A percentile compares a stretch with the other conserved stretches of the same genome.
phyloP scores from a whole-genome alignment of 2,888 invertebrate genomes.

The Acrobeloides nanus region DNA sequence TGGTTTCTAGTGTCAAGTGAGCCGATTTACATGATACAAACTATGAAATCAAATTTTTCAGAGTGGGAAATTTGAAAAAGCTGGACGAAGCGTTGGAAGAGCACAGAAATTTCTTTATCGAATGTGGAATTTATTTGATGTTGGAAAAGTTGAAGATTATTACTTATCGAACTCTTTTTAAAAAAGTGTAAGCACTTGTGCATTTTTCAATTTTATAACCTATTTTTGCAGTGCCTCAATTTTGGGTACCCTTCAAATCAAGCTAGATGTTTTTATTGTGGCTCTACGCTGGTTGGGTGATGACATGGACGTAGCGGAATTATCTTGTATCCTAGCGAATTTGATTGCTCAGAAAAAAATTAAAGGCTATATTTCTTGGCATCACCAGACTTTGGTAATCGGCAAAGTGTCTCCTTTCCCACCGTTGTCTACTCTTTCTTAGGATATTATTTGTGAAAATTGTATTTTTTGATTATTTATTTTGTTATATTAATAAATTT shows the following conservation, averaged over 20 bases:
- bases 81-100: conserved; percentile 58
- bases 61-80: conserved; percentile 70
- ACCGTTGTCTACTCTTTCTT: too few species aligned
- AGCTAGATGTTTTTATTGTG: conserved; percentile 73
- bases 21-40: too few species aligned
- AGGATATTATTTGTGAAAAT: too few species aligned
- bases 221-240: conserved; percentile 55
- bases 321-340: conserved; percentile 90
- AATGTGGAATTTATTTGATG: conserved; percentile 91
- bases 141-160: conserved; percentile 90
- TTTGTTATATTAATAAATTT: too few species aligned
- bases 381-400: conserved; percentile 90
- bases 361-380: conserved; percentile 93
- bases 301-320: conserved; percentile 79
- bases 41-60: too few species aligned
- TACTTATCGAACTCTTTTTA: conserved; percentile 88
- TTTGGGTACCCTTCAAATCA: conserved; percentile 70
- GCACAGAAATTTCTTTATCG: conserved; percentile 85
- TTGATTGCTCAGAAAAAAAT: conserved; percentile 85
- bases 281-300: conserved; percentile 75
- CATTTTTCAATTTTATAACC: conserved; percentile 10
- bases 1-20: conserved; percentile 74
- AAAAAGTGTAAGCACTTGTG: conserved; percentile 66
- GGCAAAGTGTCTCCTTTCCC: conserved; percentile 96
- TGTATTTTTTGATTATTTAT: too few species aligned